phyloP scores from a whole-genome alignment of 2,888 invertebrate species.

The Leucozona laternaria region DNA sequence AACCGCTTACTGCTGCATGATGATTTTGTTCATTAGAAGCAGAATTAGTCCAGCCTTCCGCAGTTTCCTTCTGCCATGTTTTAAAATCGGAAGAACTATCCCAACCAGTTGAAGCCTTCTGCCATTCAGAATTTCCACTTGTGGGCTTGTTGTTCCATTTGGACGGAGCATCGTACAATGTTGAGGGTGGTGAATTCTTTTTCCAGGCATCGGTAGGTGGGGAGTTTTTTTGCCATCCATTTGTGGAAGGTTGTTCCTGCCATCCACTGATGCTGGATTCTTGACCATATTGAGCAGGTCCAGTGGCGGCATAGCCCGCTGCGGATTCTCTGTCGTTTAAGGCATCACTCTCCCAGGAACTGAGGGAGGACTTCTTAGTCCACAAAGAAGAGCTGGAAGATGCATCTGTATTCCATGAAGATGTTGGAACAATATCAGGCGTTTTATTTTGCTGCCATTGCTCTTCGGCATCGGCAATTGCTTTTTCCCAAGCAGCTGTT shows the following conservation, averaged over 20 bases:
- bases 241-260: constrained; percentile 15
- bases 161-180: constrained; percentile 35
- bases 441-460: constrained; percentile 32
- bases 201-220: constrained; percentile 33
- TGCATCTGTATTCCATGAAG: background rate
- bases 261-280: constrained; percentile 27
- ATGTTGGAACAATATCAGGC: background rate
- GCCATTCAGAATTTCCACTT: constrained; percentile 26
- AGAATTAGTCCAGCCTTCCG: constrained; percentile 17
- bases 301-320: constrained; percentile 25
- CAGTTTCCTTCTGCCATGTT: constrained; percentile 49
- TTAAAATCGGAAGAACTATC: constrained; percentile 53
- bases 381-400: background rate
- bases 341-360: constrained; percentile 28
- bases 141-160: constrained; percentile 44
- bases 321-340: constrained; percentile 8
- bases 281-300: constrained; percentile 33
- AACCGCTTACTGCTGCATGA: background rate
- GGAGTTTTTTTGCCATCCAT: constrained; percentile 46
- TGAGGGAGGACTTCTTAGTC: constrained; percentile 13
- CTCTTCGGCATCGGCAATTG: background rate
- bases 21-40: background rate
- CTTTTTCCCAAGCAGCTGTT: constrained; percentile 41
- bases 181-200: constrained; percentile 16
- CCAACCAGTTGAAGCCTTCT: constrained; percentile 48